These are phyloP conservation scores for Lethenteron reissneri DNA, from an alignment of 2,113 vertebrate species.

Conservation along the genomic window DNA sequence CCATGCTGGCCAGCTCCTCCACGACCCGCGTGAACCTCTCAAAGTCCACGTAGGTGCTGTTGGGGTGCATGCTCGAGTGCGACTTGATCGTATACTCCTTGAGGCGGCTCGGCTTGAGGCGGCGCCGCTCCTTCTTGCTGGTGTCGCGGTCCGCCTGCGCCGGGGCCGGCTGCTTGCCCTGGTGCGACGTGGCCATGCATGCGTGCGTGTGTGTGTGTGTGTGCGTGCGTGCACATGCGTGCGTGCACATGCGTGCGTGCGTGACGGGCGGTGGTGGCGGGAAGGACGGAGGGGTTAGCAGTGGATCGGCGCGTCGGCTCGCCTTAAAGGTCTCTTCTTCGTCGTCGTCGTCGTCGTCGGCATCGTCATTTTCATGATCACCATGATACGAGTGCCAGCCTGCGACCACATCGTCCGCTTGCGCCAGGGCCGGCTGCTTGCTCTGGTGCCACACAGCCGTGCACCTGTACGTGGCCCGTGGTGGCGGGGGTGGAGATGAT, in stretches of 20 bases:
- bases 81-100: constrained; percentile 99
- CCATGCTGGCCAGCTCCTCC: constrained; percentile 54
- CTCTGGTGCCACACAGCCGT: neutral
- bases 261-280: neutral
- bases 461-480: neutral
- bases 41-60: constrained; percentile 88
- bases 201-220: neutral
- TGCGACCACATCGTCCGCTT: constrained; percentile 17
- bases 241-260: neutral
- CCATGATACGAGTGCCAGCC: too few species aligned
- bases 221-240: neutral
- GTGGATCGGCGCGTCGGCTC: too few species aligned
- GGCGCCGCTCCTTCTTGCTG: constrained; percentile 55
- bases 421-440: neutral
- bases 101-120: constrained; percentile 74
- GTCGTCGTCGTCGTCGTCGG: too few species aligned
- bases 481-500: neutral
- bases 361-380: too few species aligned
- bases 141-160: constrained; percentile 37
- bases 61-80: constrained; percentile 94
- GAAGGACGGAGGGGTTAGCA: neutral
- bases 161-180: neutral
- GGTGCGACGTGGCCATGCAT: neutral
- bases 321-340: too few species aligned
- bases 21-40: constrained; percentile 89